Evolutionary conservation across 2,888 invertebrate genomes (phyloP), one percentile per base, ranked within the genome.

Genomic region (Merodon equestris): DNA sequence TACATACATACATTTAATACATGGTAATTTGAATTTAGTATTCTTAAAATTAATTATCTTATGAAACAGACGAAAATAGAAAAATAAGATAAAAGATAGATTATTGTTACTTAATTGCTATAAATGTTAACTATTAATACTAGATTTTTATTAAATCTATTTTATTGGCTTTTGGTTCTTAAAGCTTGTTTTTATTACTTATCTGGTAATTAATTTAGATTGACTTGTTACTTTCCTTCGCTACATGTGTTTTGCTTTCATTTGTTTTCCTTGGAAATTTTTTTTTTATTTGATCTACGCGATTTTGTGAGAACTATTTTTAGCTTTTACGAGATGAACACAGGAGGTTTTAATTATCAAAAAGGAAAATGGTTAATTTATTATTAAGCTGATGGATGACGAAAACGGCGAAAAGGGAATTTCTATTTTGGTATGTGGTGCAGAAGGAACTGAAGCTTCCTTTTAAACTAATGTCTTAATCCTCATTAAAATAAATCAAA

Each of bases 91-190:
- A 57, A 38, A 19, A 17, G 54, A 61, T 38, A 50, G 50, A 14
- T 67, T 72, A 63, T 57, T 68, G 12, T 63, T 73, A 63, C 77
- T 77, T 72, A 77, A 67, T 77, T 73, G 73, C 77, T 77, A 77
- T 61, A 63, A 73, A 67, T 77, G 77, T 77, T 77, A 77, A 77
- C 77, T 77, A 77, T 77, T 77, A 77, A 77, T 77, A 72, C 72
- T 68, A 77, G 77, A 77, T 63, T 77, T 58, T 54, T 68, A 38
- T 63, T 61, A 73, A 77, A 77, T 73, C 77, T 73, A 58, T 67
- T 63, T 54, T 66, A 73, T 73, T 77, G 67, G 77, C 72, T 73
- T 77, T 73, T 73, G 73, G 67, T 77, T 77, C 67, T 73, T 77
- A 77, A 77, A 77, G 77, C 73, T 72, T 72, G 64, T 40, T 18